phyloP scores from a whole-genome alignment of 2,888 invertebrate species.

The Hymenopus coronatus region DNA sequence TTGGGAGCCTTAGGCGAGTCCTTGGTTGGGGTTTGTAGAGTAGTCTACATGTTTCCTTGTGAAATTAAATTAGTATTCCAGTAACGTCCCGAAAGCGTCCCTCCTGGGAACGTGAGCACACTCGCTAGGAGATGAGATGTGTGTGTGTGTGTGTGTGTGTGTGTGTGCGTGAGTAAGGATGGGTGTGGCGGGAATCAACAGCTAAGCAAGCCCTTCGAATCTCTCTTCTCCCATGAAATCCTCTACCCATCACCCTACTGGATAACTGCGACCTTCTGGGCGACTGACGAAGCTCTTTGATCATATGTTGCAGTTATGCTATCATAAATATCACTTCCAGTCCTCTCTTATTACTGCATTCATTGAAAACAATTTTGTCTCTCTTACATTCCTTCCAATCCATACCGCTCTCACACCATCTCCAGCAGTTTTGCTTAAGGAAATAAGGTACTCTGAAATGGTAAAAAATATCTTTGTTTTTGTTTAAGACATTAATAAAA shows the following conservation, averaged over 20 bases:
- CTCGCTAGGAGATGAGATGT: not conserved
- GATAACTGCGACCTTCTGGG: not conserved
- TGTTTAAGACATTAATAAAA: no score
- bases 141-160: not conserved
- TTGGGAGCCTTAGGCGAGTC: not conserved
- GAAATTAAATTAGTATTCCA: constrained; percentile 9
- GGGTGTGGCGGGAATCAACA: not conserved
- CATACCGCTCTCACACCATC: no score
- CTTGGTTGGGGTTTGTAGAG: not conserved
- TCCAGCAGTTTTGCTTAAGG: no score
- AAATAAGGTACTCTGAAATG: no score
- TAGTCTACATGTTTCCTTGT: not conserved
- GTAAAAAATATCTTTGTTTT: no score
- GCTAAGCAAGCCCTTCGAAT: not conserved
- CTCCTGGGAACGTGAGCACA: not conserved
- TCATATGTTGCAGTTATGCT: no score
- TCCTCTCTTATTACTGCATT: no score
- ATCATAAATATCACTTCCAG: no score
- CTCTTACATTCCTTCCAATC: no score
- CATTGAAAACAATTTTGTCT: no score
- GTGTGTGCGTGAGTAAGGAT: no score
- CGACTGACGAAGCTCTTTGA: no score
- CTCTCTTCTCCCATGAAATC: not conserved
- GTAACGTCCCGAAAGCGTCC: not conserved
- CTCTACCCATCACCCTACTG: not conserved